Conservation (phyloP, 1,140 invertebrate genomes). For the Tetragonula clypearis region DNA sequence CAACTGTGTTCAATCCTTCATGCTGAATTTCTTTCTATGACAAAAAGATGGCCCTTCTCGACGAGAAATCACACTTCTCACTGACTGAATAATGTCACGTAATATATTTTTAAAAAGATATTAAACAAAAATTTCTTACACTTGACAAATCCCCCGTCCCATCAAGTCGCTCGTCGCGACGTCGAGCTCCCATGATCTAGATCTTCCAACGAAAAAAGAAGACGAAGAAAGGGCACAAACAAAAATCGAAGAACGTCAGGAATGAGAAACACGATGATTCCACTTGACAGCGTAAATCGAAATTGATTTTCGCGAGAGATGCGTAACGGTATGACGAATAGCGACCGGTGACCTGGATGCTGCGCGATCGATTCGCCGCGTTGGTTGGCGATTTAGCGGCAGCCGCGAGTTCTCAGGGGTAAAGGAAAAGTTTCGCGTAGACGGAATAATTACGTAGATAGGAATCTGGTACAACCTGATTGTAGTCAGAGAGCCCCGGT, state of each 20-base stretch:
- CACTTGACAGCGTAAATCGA: constrained; percentile 57
- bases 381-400: constrained; percentile 69
- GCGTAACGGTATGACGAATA: background rate
- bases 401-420: constrained; percentile 44
- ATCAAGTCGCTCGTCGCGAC: too few species aligned
- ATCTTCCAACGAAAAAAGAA: background rate
- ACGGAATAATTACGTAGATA: constrained; percentile 68
- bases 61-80: too few species aligned
- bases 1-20: too few species aligned
- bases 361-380: constrained; percentile 37
- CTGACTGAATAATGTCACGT: too few species aligned
- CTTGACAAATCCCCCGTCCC: background rate
- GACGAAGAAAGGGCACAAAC: background rate
- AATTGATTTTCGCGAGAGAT: constrained; percentile 55
- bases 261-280: constrained; percentile 61
- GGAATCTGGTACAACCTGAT: constrained; percentile 59
- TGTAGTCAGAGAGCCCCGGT: constrained; percentile 28
- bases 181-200: background rate
- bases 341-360: constrained; percentile 32
- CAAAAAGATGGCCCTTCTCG: too few species aligned
- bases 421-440: constrained; percentile 56
- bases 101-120: too few species aligned
- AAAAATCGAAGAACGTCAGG: background rate
- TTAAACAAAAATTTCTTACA: too few species aligned
- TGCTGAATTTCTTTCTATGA: too few species aligned